A percentile compares a stretch with the other conserved stretches of the same genome.
These are phyloP conservation scores for Himantopus leucocephalus DNA, from an alignment of 2,113 vertebrate genomes.

Conservation along the genomic window DNA sequence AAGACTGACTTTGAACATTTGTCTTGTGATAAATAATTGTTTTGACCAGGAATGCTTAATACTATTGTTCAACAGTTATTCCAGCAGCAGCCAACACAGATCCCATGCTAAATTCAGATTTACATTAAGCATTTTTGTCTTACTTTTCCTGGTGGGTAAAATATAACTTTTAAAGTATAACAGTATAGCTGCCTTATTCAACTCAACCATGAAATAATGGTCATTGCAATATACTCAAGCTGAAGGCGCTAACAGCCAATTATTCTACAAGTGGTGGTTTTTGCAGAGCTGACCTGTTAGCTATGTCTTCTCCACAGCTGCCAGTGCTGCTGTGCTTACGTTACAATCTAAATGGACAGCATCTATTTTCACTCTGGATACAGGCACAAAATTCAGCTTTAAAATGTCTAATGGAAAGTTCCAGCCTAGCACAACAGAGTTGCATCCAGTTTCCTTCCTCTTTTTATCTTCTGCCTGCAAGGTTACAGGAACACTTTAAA, in stretches of 20 bases:
- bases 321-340: background rate
- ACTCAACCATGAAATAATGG: background rate
- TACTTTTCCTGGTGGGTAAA: background rate
- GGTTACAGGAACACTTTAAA: background rate
- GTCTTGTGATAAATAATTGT: background rate
- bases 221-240: background rate
- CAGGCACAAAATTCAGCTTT: background rate
- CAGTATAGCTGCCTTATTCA: background rate
- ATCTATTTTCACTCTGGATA: background rate
- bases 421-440: background rate
- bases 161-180: background rate
- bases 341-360: background rate
- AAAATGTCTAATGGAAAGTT: background rate
- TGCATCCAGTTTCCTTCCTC: background rate
- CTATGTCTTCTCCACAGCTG: background rate
- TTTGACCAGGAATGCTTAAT: background rate
- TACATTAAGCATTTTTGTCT: background rate
- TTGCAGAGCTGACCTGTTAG: background rate
- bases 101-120: background rate
- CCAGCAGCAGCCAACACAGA: background rate
- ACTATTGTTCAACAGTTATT: background rate
- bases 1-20: background rate
- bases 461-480: background rate
- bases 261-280: background rate
- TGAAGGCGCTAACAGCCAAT: background rate